A percentile compares a stretch with the other conserved stretches of the same genome.
phyloP scores from a whole-genome alignment of 2,888 invertebrate species.

The Endomychus coccineus region DNA sequence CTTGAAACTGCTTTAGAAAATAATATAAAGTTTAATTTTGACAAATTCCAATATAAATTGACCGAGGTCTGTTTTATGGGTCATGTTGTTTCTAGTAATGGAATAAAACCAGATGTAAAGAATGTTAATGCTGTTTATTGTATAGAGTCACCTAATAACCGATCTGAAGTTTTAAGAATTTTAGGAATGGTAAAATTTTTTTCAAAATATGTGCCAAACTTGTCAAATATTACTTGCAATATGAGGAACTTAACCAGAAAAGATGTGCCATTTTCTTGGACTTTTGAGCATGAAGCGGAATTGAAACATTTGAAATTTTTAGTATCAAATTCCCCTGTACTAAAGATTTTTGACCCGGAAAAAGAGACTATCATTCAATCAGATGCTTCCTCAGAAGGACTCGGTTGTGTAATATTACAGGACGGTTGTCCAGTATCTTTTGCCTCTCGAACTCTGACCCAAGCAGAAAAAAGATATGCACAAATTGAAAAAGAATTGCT shows the following conservation, averaged over 20 bases:
- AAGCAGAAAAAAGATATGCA: constrained; percentile 24
- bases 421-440: constrained; percentile 19
- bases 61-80: no score
- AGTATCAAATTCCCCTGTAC: constrained; percentile 5
- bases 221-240: constrained; percentile 7
- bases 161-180: no score
- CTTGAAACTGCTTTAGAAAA: no score
- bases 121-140: no score
- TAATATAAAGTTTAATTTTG: no score
- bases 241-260: constrained; percentile 15
- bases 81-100: no score
- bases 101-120: no score
- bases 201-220: constrained; percentile 11
- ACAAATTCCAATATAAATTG: no score
- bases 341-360: constrained; percentile 18
- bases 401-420: constrained; percentile 19
- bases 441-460: constrained; percentile 18
- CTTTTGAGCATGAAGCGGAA: constrained; percentile 1
- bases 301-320: constrained; percentile 4
- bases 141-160: no score
- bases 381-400: constrained; percentile 14
- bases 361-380: constrained; percentile 13
- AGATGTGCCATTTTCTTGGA: constrained; percentile 15
- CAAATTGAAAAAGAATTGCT: constrained; percentile 35
- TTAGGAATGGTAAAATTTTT: constrained; percentile 10